These are phyloP conservation scores for Trichosurus vulpecula DNA, from an alignment of 2,797 vertebrate species.

Conservation along the genomic window DNA sequence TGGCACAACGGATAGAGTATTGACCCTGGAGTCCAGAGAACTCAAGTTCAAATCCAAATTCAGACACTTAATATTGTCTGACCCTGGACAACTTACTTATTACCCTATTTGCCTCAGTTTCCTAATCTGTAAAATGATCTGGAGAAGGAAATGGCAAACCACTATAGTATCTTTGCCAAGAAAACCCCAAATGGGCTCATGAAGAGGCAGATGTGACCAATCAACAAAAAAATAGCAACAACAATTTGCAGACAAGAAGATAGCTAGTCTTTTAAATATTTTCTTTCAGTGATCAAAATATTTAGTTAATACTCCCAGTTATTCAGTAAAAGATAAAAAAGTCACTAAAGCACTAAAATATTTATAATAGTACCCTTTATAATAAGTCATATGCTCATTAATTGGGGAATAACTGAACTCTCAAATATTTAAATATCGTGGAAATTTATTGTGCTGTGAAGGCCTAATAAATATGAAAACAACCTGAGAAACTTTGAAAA, in stretches of 20 bases:
- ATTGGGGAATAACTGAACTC: background rate
- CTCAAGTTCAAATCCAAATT: background rate
- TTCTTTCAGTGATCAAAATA: background rate
- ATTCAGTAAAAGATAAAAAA: background rate
- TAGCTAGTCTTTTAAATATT: background rate
- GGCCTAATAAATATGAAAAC: background rate
- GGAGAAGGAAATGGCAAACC: background rate
- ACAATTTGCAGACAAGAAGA: background rate
- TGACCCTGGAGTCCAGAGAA: accelerated
- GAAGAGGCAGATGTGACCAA: background rate
- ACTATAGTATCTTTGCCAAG: background rate
- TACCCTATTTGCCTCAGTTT: background rate
- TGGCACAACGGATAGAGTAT: background rate
- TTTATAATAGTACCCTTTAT: background rate
- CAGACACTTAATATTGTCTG: background rate
- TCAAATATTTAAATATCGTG: background rate
- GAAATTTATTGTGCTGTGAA: background rate
- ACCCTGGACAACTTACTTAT: background rate
- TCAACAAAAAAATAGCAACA: background rate
- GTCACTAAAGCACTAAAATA: background rate
- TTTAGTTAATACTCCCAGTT: background rate
- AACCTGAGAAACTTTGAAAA: background rate
- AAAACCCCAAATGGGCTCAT: background rate
- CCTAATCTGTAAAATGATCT: background rate
- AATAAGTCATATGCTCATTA: background rate